These are phyloP conservation scores for Drosophila eohydei DNA, from an alignment of 2,888 invertebrate species.

Conservation along the genomic window DNA sequence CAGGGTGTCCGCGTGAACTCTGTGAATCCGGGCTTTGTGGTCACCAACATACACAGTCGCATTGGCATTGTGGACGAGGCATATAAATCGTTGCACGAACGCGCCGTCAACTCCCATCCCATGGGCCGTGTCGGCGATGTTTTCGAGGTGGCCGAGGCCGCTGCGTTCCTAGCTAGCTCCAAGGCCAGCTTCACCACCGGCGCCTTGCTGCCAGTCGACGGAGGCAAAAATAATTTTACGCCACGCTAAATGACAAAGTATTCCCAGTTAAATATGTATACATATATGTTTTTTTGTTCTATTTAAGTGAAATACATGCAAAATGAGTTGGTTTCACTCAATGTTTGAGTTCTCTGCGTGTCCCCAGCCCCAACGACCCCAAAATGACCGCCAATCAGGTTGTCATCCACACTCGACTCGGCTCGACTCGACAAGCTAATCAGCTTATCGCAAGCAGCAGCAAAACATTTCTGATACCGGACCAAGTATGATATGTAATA, in stretches of 20 bases:
- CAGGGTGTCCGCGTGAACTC: conserved; percentile 94
- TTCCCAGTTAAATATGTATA: conserved; percentile 3
- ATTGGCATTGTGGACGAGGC: conserved; percentile 90
- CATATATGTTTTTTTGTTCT: background rate
- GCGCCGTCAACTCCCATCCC: conserved; percentile 93
- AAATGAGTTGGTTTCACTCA: conserved; percentile 15
- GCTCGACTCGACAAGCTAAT: conserved; percentile 47
- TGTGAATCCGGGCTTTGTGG: conserved; percentile 96
- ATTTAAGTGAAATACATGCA: conserved; percentile 9
- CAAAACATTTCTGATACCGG: conserved; percentile 8
- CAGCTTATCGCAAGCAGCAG: conserved; percentile 38
- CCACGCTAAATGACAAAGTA: conserved; percentile 86
- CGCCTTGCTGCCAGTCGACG: conserved; percentile 90
- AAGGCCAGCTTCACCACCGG: conserved; percentile 90
- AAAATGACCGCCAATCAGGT: conserved; percentile 61
- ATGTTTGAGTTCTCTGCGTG: conserved; percentile 2
- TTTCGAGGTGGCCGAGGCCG: conserved; percentile 93
- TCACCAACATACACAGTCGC: conserved; percentile 93
- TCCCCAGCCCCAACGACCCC: conserved; percentile 46
- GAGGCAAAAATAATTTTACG: conserved; percentile 87
- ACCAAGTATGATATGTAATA: background rate
- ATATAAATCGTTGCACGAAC: conserved; percentile 91
- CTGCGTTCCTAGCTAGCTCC: conserved; percentile 94
- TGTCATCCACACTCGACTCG: conserved; percentile 36
- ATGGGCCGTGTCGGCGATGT: conserved; percentile 92